Base-by-base conservation (phyloP, 2,113 vertebrate species). In the Seriola quinqueradiata region DNA sequence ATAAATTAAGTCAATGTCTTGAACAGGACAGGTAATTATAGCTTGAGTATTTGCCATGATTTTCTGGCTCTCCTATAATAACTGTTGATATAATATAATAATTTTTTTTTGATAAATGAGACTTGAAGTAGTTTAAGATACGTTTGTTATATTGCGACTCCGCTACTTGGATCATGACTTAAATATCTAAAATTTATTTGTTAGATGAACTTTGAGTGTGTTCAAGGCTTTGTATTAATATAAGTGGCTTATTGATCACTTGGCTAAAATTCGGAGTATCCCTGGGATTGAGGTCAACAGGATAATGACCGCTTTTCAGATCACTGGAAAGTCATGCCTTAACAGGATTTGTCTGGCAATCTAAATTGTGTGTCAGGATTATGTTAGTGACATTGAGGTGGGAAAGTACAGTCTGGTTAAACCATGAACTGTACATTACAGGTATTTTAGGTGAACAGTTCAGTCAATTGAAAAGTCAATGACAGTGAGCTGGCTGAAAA, bases 301-400 rank as follows among this genome's bases (percentile, higher is more conserved):
- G 93, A 91, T 93, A 94, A 95, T 79, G 87, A 81, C 85, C 91
- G 84, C 89, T 90, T 66, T 93, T 95, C 81, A 74, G 63, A 90
- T 92, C 92, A 92, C 85, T 94, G 91, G 89, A 94, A 93, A 95
- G 90, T 92, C 92, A 93, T 89, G 89, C 93, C 94, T 95, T 94
- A 96, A 95, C 86, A 90, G 94, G 96, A 97, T 97, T 96, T 96
- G 92, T 82, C 86, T 57, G 75, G 54, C 87, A 85, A 79, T 93
- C 93, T 87, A 84, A 95, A 83, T 91, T 90, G 23, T 82, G 77
- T 92, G 80, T 91, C 79, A 82, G 71, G 82, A 87, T 94, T 95
- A 96, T 87, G 74, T 75, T 67, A 14, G 68, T 90, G 94, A 92
- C 93, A 92, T 92, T 95, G 87, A 85, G 34, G 8, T 79, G 59